phyloP scores from a whole-genome alignment of 2,113 vertebrate species.

The Ictalurus furcatus region DNA sequence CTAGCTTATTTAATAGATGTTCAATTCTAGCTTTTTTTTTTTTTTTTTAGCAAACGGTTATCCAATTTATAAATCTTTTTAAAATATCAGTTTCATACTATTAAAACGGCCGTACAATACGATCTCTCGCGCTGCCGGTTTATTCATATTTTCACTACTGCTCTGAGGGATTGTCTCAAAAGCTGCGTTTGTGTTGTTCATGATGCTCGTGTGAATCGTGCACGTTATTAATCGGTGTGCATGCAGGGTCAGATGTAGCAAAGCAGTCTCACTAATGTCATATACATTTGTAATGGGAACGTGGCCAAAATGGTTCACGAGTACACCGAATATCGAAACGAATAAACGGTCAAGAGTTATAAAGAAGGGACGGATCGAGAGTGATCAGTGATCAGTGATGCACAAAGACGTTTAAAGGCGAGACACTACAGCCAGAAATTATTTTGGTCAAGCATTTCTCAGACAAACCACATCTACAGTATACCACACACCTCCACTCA shows the following conservation, averaged over 20 bases:
- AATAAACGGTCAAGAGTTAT: slow-evolving; percentile 46
- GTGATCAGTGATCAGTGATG: neutral
- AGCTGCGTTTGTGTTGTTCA: neutral
- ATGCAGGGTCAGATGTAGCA: neutral
- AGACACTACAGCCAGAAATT: neutral
- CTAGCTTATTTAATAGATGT: neutral
- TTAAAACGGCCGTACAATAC: neutral
- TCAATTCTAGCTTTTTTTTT: neutral
- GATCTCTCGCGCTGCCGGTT: no score
- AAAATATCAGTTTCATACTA: neutral
- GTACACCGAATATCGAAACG: neutral
- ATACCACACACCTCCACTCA: neutral
- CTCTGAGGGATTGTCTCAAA: neutral
- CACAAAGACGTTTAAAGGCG: neutral
- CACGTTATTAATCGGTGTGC: neutral
- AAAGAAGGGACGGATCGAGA: neutral
- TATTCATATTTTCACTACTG: neutral
- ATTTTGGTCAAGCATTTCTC: neutral
- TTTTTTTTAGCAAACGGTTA: neutral
- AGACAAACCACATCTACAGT: neutral
- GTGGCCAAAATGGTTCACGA: neutral
- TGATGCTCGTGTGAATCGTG: neutral
- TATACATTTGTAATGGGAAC: neutral
- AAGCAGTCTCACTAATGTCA: neutral
- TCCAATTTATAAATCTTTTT: neutral